Evolutionary conservation across 2,113 vertebrate genomes (phyloP), one percentile per base, ranked within the genome.

Genomic region (Xiphorhynchus elegans): DNA sequence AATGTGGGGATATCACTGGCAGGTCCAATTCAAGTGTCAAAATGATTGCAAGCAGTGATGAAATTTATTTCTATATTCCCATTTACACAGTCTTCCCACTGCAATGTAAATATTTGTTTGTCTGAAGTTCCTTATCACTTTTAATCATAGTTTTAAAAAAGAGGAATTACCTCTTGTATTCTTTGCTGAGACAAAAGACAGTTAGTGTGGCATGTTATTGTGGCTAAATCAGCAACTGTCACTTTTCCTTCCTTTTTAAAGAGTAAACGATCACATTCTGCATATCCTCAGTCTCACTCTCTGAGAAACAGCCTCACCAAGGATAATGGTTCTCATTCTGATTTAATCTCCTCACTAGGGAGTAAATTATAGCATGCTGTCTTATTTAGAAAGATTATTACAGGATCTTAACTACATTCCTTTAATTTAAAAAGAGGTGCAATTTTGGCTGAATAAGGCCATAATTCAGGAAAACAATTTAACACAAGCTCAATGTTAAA

Each of bases 61-160:
- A 87, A 70, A 79, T 86, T 80, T 81, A 59, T 84, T 90, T 88
- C 35, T 74, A 1, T 90, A 42, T 88, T 75, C 89, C 40, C 40
- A 52, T 90, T 96, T 91, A 84, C 53, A 56, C 60, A 69, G 25
- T 90, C 64, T 24, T 89, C 44, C 52, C n/a, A 26, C 72, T 59
- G 33, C 60, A 94, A 18, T 78, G 37, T 90, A 96, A 92, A 94
- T 89, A 42, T 95, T 96, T 90, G 74, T 84, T 82, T 74, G 58
- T 50, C 49, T 87, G 64, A 93, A 91, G 66, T 87, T 96, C 69
- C 53, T 70, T 2, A 4, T n/a, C 29, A 64, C 42, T 92, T 94
- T 93, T 42, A 94, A 73, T 89, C 19, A 24, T 81, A 81, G 84
- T 67, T 85, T 7, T 68, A 79, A 84, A 66, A n/a, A 35, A 11